Conservation (phyloP, 2,113 vertebrate species). For the Calyptomena viridis region DNA sequence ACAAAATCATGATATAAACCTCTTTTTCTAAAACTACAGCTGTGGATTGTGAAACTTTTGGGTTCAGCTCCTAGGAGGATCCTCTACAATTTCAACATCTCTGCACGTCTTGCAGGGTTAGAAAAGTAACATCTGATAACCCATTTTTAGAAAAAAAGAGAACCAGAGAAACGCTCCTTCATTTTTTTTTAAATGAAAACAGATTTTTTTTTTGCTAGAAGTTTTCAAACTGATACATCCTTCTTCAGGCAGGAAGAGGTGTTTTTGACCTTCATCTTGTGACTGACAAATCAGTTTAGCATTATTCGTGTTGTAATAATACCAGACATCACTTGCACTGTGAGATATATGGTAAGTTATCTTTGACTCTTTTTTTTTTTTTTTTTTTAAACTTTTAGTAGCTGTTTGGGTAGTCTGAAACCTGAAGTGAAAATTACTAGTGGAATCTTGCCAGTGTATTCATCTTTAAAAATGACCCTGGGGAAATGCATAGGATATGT, state of each 20-base stretch:
- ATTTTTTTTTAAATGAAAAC: background rate
- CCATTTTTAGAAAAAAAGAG: conserved; percentile 62
- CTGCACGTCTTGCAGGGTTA: background rate
- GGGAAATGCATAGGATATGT: background rate
- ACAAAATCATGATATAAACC: background rate
- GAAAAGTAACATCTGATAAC: conserved; percentile 35
- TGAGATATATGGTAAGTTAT: conserved; percentile 29
- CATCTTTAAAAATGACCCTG: background rate
- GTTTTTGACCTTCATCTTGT: background rate
- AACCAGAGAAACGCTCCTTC: conserved; percentile 11
- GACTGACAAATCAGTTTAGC: background rate
- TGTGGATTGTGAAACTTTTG: conserved; percentile 37
- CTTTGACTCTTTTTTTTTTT: background rate
- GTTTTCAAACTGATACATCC: conserved; percentile 10
- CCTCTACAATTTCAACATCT: conserved; percentile 57
- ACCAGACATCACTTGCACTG: background rate
- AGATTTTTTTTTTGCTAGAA: conserved; percentile 8
- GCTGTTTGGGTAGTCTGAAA: background rate
- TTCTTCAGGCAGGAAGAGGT: conserved; percentile 52
- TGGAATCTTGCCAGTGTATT: background rate
- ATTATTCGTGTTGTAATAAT: background rate
- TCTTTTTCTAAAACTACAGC: background rate
- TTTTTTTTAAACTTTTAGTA: background rate
- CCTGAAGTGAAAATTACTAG: background rate
- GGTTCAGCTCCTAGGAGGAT: conserved; percentile 26